A percentile compares a stretch with the other conserved stretches of the same genome.
Evolutionary conservation across 1,140 invertebrate genomes (phyloP).

Genomic region (Bathynomus jamesi): DNA sequence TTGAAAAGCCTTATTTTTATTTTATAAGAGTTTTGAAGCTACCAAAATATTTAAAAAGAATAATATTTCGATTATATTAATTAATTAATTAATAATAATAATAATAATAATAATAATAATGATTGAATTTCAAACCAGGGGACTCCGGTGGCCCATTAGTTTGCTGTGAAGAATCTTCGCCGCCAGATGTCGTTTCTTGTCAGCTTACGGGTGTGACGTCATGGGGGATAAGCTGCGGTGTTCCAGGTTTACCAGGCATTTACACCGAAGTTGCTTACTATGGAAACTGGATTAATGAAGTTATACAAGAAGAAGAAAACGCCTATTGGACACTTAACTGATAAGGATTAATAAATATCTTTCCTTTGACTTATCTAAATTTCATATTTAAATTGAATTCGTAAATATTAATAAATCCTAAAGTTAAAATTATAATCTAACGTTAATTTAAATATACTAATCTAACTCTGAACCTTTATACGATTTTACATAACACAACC

Average conservation of each 20-base stretch:
- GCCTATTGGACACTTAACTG: too few relatives aligned
- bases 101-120: not conserved
- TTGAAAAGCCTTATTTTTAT: not conserved
- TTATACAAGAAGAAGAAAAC: slow-evolving; percentile 9
- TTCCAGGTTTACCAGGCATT: slow-evolving; percentile 57
- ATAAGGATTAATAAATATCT: too few relatives aligned
- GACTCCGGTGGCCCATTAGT: slow-evolving; percentile 40
- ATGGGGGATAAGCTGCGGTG: slow-evolving; percentile 62
- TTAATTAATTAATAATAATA: not conserved
- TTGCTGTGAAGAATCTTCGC: slow-evolving; percentile 43
- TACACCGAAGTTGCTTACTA: slow-evolving; percentile 58
- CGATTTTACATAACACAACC: too few relatives aligned
- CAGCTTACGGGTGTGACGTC: slow-evolving; percentile 59
- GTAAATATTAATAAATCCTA: too few relatives aligned
- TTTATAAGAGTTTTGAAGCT: not conserved
- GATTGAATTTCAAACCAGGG: slow-evolving; percentile 16
- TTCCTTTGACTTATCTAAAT: too few relatives aligned
- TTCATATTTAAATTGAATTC: too few relatives aligned
- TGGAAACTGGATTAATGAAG: slow-evolving; percentile 48
- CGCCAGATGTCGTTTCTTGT: slow-evolving; percentile 52
- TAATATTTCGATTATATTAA: not conserved
- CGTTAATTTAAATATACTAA: too few relatives aligned
- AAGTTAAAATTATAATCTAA: too few relatives aligned
- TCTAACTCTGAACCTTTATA: too few relatives aligned
- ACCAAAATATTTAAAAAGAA: not conserved